Conservation (phyloP, 2,797 vertebrate species). For the Oryzias sinensis region DNA sequence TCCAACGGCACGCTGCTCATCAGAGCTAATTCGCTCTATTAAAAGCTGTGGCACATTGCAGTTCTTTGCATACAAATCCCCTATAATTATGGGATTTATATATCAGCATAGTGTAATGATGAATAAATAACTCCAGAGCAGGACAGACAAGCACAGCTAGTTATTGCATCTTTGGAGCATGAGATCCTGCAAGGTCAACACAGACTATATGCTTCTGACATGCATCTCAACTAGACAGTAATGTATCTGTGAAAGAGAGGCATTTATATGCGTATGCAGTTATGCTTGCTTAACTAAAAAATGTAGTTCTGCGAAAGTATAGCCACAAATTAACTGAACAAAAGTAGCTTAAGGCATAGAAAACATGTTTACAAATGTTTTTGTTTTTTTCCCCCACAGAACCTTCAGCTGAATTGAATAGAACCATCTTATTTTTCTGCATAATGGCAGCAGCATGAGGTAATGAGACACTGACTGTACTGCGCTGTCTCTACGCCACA, state of each 20-base stretch:
- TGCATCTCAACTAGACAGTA: slow-evolving; percentile 46
- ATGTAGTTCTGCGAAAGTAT: too few species aligned
- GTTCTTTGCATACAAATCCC: slow-evolving; percentile 73
- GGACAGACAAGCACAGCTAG: slow-evolving; percentile 49
- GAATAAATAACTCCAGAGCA: slow-evolving; percentile 67
- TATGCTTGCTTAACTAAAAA: too few species aligned
- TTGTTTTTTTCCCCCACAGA: not conserved
- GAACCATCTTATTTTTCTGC: slow-evolving; percentile 24
- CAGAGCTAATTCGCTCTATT: slow-evolving; percentile 59
- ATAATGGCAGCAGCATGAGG: slow-evolving; percentile 21
- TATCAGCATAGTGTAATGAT: slow-evolving; percentile 53
- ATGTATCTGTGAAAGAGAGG: slow-evolving; percentile 9
- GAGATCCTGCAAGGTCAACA: slow-evolving; percentile 65
- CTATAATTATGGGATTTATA: slow-evolving; percentile 75
- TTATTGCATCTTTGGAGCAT: slow-evolving; percentile 50
- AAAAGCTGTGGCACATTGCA: slow-evolving; percentile 55
- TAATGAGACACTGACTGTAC: slow-evolving; percentile 35
- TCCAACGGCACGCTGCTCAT: slow-evolving; percentile 39
- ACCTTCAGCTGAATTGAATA: slow-evolving; percentile 11
- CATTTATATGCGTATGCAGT: too few species aligned
- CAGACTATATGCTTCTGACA: slow-evolving; percentile 45
- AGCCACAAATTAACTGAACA: too few species aligned
- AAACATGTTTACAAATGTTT: too few species aligned
- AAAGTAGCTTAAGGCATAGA: too few species aligned
- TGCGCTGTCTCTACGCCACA: slow-evolving; percentile 33